phyloP scores from a whole-genome alignment of 2,888 invertebrate species.

The Epirrhoe alternata region DNA sequence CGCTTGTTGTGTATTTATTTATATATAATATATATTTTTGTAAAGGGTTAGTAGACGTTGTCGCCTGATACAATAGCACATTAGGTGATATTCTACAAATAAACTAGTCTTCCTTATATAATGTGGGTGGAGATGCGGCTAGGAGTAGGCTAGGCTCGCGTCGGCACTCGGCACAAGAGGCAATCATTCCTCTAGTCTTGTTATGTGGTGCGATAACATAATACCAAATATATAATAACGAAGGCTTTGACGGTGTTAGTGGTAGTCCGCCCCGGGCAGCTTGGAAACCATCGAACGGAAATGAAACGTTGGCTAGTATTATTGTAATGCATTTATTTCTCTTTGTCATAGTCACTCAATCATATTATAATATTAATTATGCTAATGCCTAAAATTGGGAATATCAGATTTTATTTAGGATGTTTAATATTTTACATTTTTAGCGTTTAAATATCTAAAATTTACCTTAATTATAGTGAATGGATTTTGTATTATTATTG shows the following conservation, averaged over 20 bases:
- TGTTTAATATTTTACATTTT: slow-evolving; percentile 85
- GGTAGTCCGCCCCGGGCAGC: slow-evolving; percentile 77
- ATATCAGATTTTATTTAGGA: slow-evolving; percentile 86
- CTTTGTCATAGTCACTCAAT: slow-evolving; percentile 83
- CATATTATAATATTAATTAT: slow-evolving; percentile 83
- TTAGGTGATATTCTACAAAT: slow-evolving; percentile 82
- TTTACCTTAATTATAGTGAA: slow-evolving; percentile 85
- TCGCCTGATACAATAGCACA: slow-evolving; percentile 74
- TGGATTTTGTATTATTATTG: slow-evolving; percentile 84
- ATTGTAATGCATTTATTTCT: slow-evolving; percentile 84
- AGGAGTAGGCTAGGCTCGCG: slow-evolving; percentile 40
- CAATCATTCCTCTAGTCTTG: slow-evolving; percentile 84
- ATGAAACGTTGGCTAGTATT: slow-evolving; percentile 81
- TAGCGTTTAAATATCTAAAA: slow-evolving; percentile 85
- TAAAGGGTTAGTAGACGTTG: slow-evolving; percentile 68
- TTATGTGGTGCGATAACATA: slow-evolving; percentile 82
- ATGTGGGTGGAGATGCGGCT: slow-evolving; percentile 56
- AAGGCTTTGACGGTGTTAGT: slow-evolving; percentile 77
- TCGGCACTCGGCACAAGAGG: slow-evolving; percentile 72
- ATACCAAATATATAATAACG: slow-evolving; percentile 83
- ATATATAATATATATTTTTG: slow-evolving; percentile 67
- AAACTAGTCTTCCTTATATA: slow-evolving; percentile 84
- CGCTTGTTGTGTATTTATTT: slow-evolving; percentile 79
- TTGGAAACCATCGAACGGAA: slow-evolving; percentile 66
- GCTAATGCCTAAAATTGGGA: slow-evolving; percentile 84